A percentile compares a stretch with the other conserved stretches of the same genome.
Evolutionary conservation across 1,140 invertebrate species (phyloP).

Genomic region (Phocides pigmalion): DNA sequence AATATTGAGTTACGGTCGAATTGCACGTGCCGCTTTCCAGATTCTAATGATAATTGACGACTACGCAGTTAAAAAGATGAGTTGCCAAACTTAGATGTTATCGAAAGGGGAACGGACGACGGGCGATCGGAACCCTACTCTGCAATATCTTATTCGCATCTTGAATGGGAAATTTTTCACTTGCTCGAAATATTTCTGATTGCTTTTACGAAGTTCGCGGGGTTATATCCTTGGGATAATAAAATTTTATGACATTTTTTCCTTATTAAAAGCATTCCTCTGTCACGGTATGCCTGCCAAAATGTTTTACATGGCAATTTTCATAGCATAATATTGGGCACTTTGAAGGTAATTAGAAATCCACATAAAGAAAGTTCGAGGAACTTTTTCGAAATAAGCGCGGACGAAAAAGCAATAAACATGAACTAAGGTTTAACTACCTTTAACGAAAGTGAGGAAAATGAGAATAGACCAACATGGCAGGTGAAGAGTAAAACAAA

Average conservation of each 20-base stretch:
- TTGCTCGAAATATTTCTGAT: conserved; percentile 48
- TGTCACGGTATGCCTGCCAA: conserved; percentile 16
- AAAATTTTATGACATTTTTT: conserved; percentile 40
- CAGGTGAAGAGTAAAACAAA: conserved; percentile 50
- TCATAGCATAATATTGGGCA: not conserved
- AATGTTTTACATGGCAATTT: not conserved
- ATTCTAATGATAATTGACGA: conserved; percentile 74
- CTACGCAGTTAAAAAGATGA: conserved; percentile 59
- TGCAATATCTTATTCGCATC: conserved; percentile 34
- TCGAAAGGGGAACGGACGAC: conserved; percentile 34
- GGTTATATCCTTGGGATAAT: conserved; percentile 7
- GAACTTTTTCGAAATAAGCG: conserved; percentile 10
- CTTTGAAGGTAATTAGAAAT: conserved; percentile 19
- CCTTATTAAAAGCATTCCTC: conserved; percentile 39
- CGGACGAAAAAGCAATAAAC: conserved; percentile 16
- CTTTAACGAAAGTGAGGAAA: conserved; percentile 40
- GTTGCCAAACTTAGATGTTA: conserved; percentile 62
- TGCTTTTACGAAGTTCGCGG: conserved; percentile 45
- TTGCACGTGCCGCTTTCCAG: conserved; percentile 45
- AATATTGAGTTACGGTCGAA: conserved; percentile 67
- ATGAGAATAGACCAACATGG: conserved; percentile 41
- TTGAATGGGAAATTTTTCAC: conserved; percentile 44
- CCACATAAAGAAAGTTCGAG: not conserved
- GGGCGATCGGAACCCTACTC: conserved; percentile 31
- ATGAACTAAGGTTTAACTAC: conserved; percentile 20